Evolutionary conservation across 2,888 invertebrate genomes (phyloP), one percentile per base, ranked within the genome.

Genomic region (Elaeidobius kamerunicus): DNA sequence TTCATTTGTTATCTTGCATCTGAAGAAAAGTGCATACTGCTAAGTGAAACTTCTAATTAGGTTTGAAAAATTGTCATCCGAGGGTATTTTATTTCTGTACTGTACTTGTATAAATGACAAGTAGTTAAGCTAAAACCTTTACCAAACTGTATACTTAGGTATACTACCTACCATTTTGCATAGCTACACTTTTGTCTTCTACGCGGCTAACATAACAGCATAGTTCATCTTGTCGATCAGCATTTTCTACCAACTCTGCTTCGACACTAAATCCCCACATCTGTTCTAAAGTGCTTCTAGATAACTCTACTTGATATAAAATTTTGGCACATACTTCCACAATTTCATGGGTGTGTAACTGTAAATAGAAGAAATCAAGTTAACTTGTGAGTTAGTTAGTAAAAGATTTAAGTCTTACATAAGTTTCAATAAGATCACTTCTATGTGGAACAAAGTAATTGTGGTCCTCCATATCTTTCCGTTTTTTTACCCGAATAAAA

Each of bases 181-280:
- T 91, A 48, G 95, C 96, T 51, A 94, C 90, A 71, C 94, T 93
- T 72, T 92, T 91, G 74, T 93, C 93, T 73, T 94, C 93, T 50
- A 97, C 94, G 56, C 96, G 84, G 75, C 93, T 93, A 65, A 97
- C 93, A 76, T 95, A 97, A 74, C 96, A 95, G 76, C 95, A 94
- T 39, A 97, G 84, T 73, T 97, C 96, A 73, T 96, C 96, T 73
- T 96, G 95, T 46, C 93, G 79, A 73, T 96, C 96, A 7, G 92
- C 87, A 74, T 96, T 96, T 73, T 96, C 95, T 59, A 95, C 93
- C 53, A 97, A 81, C 75, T 97, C 96, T 2, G 96, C 96, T 75
- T 97, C 97, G 44, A 97, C 95, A 60, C 92, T 92, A 78, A 97
- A 94, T 63, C 97, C 97, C 90, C 96, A 97, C 90, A 95, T 93